Base-by-base conservation (phyloP, 2,888 invertebrate genomes). In the Melipona beecheii region DNA sequence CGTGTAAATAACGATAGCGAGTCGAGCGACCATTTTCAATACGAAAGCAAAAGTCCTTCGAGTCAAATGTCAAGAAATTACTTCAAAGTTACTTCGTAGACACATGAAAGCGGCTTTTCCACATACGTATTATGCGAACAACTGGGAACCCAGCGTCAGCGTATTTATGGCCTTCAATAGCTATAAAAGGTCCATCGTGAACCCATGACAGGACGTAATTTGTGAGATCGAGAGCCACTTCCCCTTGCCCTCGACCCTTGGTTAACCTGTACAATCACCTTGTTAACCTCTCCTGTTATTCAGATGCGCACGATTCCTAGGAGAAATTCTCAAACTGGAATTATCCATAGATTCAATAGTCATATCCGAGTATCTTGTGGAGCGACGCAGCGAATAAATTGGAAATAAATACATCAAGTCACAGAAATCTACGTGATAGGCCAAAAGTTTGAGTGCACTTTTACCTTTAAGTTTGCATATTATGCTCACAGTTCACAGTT, bases 271-370 rank as follows among this genome's bases (percentile, higher is more conserved):
- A 58, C 56, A n/a, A 58, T 56, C 56, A 56, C n/a, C n/a, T 56
- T n/a, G 56, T 58, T 58, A 58, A 58, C n/a, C 15, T n/a, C 56
- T 58, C 56, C 56, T n/a, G 56, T n/a, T 58, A 58, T 58, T 58
- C 56, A 0, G 56, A 13, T 15, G 24, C 24, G 56, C 13, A 2
- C n/a, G 56, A n/a, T n/a, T 24, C 13, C 15, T 58, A 5, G 21
- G 56, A 58, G 56, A 15, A 15, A 13, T 58, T 24, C 0, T n/a
- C 56, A 58, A 15, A 15, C n/a, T 58, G n/a, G 56, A 58, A 58
- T 58, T 58, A 58, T 58, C n/a, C 56, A 58, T n/a, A 24, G 56
- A 58, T n/a, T 58, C n/a, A 24, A 58, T 58, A 24, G 5, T n/a
- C n/a, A n/a, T n/a, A 24, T 58, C 24, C 56, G 15, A 24, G 15